These are phyloP conservation scores for Euglossa dilemma DNA, from an alignment of 1,140 invertebrate species.

Conservation along the genomic window DNA sequence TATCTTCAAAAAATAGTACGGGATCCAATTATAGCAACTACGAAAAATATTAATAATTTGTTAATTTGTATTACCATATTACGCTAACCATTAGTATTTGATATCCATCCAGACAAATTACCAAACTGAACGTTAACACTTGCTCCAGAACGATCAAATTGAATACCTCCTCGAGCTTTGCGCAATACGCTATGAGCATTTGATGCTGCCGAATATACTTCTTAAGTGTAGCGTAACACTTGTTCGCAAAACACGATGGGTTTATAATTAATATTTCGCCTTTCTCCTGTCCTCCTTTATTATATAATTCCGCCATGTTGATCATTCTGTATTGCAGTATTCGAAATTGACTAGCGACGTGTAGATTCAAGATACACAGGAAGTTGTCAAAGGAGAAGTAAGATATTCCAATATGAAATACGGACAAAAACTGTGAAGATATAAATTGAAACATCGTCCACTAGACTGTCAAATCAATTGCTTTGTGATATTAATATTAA, in stretches of 20 bases:
- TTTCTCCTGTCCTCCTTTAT: background rate
- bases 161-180: no score
- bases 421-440: slow-evolving; percentile 1
- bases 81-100: slow-evolving; percentile 55
- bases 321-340: no score
- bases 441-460: background rate
- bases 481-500: no score
- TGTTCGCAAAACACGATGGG: background rate
- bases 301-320: background rate
- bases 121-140: slow-evolving; percentile 40
- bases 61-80: background rate
- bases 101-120: slow-evolving; percentile 64
- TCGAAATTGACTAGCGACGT: no score
- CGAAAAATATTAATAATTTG: no score
- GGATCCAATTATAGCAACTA: no score
- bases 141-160: no score
- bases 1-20: no score
- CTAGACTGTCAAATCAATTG: no score
- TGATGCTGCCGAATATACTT: slow-evolving; percentile 50
- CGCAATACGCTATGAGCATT: slow-evolving; percentile 44
- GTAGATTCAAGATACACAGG: no score
- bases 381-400: no score
- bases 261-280: background rate
- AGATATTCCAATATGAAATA: no score
- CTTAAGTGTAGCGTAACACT: slow-evolving; percentile 1